Evolutionary conservation across 2,113 vertebrate species (phyloP).

Genomic region (Falcunculus frontatus): DNA sequence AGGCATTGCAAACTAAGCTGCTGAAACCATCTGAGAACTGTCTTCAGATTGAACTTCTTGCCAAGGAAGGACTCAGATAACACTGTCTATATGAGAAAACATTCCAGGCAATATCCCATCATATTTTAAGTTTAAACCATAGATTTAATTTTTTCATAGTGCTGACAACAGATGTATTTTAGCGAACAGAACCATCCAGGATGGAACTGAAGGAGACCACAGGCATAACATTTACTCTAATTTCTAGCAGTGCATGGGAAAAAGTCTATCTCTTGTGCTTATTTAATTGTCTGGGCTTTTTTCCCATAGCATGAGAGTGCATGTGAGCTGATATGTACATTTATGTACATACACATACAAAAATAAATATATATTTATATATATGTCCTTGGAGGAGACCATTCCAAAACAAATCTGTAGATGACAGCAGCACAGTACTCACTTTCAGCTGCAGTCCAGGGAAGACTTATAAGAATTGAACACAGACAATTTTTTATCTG

Average conservation of each 20-base stretch:
- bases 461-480: neutral
- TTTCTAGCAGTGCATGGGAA: neutral
- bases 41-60: constrained; percentile 34
- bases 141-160: neutral
- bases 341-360: neutral
- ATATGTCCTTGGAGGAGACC: neutral
- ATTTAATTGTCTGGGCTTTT: neutral
- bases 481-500: neutral
- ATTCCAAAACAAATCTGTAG: neutral
- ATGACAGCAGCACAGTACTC: neutral
- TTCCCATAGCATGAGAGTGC: neutral
- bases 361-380: neutral
- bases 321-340: neutral
- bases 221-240: neutral
- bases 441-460: neutral
- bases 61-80: constrained; percentile 47
- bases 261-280: neutral
- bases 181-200: neutral
- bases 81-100: constrained; percentile 28
- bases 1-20: neutral
- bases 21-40: constrained; percentile 10
- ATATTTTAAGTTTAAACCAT: constrained; percentile 14
- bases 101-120: constrained; percentile 29
- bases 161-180: constrained; percentile 24
- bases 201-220: neutral